Evolutionary conservation across 1,140 invertebrate genomes (phyloP), one percentile per base, ranked within the genome.

Genomic region (Leucophenga varia): DNA sequence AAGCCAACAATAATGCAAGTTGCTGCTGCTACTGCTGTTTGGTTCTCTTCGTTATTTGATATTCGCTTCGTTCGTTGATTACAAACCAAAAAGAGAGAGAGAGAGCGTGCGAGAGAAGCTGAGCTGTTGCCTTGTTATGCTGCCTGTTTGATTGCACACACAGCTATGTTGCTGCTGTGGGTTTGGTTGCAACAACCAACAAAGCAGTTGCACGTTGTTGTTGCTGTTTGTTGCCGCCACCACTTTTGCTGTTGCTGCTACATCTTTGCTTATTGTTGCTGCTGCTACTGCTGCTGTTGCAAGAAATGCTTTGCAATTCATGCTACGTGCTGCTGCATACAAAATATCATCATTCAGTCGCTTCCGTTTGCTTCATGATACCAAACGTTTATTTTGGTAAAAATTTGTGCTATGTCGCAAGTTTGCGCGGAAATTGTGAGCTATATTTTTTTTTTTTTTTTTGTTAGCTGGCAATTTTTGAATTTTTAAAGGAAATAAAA

Each of bases 311-410:
- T 25, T 25, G 31, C 31, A 14, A 6, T 8, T n/a, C 13, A n/a
- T n/a, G 8, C 41, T 18, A 44, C 57, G 49, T 59, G 53, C 35
- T 49, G 42, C 37, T 50, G 54, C 58, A 61, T 57, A 53, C 30
- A 52, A 59, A 48, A 49, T 53, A 46, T 47, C 41, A 41, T 40
- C 14, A 18, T 54, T 60, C 57, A 61, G 59, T 61, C 54, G 54
- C 57, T 60, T 60, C 50, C 54, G 59, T 51, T 61, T 43, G 41
- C 57, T 61, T 38, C 31, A 37, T 20, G 45, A 47, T 47, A 57
- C n/a, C n/a, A n/a, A n/a, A n/a, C n/a, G n/a, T n/a, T n/a, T n/a
- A n/a, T n/a, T n/a, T n/a, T n/a, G n/a, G n/a, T n/a, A n/a, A n/a
- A n/a, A n/a, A n/a, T n/a, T n/a, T n/a, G n/a, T n/a, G 21, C 35